These are phyloP conservation scores for Yponomeuta cagnagella DNA, from an alignment of 2,888 invertebrate species.

Conservation along the genomic window DNA sequence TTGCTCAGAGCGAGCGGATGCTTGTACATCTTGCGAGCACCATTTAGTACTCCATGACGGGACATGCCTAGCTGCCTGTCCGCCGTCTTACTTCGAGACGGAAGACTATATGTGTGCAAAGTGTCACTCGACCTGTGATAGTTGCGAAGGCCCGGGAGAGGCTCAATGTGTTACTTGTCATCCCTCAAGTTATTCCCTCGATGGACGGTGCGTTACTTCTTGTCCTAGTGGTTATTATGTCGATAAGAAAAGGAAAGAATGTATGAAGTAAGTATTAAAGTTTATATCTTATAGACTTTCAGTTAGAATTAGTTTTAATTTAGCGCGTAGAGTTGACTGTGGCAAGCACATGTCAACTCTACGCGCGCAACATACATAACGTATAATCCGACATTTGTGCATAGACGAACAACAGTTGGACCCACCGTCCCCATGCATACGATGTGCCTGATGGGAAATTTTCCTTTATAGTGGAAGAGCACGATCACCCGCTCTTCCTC, in stretches of 20 bases:
- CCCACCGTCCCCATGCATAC: too few relatives aligned
- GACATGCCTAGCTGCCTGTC: constrained; percentile 89
- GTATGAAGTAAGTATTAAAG: constrained; percentile 73
- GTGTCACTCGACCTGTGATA: constrained; percentile 87
- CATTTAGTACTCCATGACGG: constrained; percentile 88
- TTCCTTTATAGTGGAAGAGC: too few relatives aligned
- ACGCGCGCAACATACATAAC: too few relatives aligned
- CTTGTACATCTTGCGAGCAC: constrained; percentile 91
- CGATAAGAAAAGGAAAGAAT: constrained; percentile 86
- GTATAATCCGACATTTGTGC: too few relatives aligned
- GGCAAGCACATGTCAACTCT: too few relatives aligned
- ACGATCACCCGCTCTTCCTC: too few relatives aligned
- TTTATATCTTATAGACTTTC: too few relatives aligned
- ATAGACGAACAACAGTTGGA: too few relatives aligned
- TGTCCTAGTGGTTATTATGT: constrained; percentile 86
- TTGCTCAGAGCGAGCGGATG: constrained; percentile 87
- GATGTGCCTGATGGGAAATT: too few relatives aligned
- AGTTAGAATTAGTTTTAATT: too few relatives aligned
- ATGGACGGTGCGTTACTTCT: constrained; percentile 81
- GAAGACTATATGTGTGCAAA: constrained; percentile 90
- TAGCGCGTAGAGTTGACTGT: too few relatives aligned
- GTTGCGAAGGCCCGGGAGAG: constrained; percentile 85
- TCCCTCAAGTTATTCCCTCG: constrained; percentile 80
- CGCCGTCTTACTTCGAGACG: constrained; percentile 87
- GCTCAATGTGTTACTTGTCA: constrained; percentile 89